Conservation (phyloP, 2,888 invertebrate genomes). For the Erebia epiphron region DNA sequence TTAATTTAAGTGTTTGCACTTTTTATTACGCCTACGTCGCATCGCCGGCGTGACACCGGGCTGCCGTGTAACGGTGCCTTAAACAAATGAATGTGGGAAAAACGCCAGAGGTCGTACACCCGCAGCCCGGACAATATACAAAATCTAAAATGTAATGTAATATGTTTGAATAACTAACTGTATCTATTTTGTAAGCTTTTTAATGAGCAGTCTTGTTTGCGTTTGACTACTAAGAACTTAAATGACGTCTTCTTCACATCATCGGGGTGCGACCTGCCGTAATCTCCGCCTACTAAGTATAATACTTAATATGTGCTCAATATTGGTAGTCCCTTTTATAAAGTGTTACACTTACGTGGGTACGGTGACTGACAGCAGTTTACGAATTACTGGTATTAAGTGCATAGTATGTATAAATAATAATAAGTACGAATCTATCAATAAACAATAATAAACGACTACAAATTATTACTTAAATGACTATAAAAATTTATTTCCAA, state of each 20-base stretch:
- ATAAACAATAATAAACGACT: too few relatives aligned
- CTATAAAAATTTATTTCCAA: too few relatives aligned
- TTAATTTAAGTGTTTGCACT: slow-evolving; percentile 15
- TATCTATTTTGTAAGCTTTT: neutral
- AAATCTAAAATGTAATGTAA: slow-evolving; percentile 4
- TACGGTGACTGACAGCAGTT: too few relatives aligned
- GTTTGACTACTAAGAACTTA: neutral
- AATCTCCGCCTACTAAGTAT: too few relatives aligned
- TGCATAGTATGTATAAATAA: neutral
- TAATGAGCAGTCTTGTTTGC: neutral
- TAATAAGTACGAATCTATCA: too few relatives aligned
- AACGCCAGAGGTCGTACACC: slow-evolving; percentile 38
- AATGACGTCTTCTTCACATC: neutral
- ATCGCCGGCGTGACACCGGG: slow-evolving; percentile 6
- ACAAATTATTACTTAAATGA: too few relatives aligned
- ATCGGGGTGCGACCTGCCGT: too few relatives aligned
- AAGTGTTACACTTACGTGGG: too few relatives aligned
- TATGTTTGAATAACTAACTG: neutral
- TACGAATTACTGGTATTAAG: too few relatives aligned
- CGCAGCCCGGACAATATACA: slow-evolving; percentile 2
- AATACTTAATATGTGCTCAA: too few relatives aligned
- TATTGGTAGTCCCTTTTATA: too few relatives aligned
- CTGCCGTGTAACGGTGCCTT: slow-evolving; percentile 32
- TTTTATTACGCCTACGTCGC: slow-evolving; percentile 27
- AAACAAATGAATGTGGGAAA: slow-evolving; percentile 34